Conservation (phyloP, 2,888 invertebrate species). For the Eudemis profundana region DNA sequence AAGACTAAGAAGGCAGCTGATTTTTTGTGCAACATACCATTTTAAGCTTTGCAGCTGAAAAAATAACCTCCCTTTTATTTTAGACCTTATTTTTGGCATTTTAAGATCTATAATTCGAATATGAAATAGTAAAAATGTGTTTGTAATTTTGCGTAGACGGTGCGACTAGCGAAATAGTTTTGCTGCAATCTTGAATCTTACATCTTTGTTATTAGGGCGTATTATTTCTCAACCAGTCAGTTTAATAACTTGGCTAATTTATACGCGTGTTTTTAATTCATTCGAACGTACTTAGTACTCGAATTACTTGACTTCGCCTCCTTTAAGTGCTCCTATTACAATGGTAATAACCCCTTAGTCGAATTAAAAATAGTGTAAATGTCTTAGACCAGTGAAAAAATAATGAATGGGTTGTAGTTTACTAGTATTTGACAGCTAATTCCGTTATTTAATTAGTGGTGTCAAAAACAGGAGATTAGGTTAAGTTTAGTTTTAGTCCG, state of each 20-base stretch:
- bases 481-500: slow-evolving; percentile 7
- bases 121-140: not conserved
- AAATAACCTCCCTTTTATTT: slow-evolving; percentile 16
- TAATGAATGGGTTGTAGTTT: slow-evolving; percentile 59
- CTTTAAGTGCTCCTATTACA: slow-evolving; percentile 67
- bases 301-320: slow-evolving; percentile 73
- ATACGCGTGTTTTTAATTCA: slow-evolving; percentile 54
- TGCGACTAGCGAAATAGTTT: slow-evolving; percentile 1
- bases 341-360: slow-evolving; percentile 62
- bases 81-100: slow-evolving; percentile 16
- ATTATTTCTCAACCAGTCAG: not conserved
- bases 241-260: slow-evolving; percentile 45
- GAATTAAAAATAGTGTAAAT: slow-evolving; percentile 75
- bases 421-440: slow-evolving; percentile 60
- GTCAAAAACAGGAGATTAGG: slow-evolving; percentile 51
- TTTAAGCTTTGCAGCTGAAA: slow-evolving; percentile 46
- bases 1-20: slow-evolving; percentile 73
- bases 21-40: slow-evolving; percentile 61
- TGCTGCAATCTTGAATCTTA: slow-evolving; percentile 11
- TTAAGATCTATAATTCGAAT: slow-evolving; percentile 20
- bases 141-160: not conserved
- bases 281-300: slow-evolving; percentile 70
- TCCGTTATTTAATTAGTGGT: slow-evolving; percentile 66
- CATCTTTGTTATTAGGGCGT: not conserved
- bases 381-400: slow-evolving; percentile 52